Percentiles rank a stretch among this genome's conserved stretches.
phyloP scores from a whole-genome alignment of 2,888 invertebrate species.

The Sthenelais limicola region DNA sequence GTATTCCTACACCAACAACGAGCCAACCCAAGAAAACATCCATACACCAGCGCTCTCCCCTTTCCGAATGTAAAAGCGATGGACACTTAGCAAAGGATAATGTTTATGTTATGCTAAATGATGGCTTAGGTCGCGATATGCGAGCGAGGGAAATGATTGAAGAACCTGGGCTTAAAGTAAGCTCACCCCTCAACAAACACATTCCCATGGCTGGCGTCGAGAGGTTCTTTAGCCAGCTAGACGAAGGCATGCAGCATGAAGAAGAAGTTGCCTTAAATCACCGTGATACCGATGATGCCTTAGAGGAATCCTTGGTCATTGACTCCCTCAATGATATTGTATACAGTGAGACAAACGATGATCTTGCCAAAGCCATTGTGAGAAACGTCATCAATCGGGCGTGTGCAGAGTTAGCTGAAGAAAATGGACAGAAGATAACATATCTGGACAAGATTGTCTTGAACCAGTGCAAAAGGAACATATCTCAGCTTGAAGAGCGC shows the following conservation, averaged over 20 bases:
- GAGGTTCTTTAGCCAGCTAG: constrained; percentile 1
- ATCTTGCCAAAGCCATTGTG: neutral
- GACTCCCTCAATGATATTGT: constrained; percentile 3
- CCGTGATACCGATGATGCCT: no score
- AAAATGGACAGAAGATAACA: neutral
- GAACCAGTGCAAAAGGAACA: neutral
- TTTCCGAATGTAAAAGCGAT: no score
- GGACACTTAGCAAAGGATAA: no score
- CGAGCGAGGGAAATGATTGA: no score
- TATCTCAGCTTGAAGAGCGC: neutral
- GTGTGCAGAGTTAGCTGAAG: neutral
- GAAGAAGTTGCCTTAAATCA: neutral
- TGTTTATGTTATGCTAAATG: no score
- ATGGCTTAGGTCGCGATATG: no score
- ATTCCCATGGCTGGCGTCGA: neutral
- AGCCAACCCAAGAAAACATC: no score
- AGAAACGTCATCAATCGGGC: neutral
- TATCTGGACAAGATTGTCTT: neutral
- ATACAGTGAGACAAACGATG: neutral
- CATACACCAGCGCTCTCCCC: no score
- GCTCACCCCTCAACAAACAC: no score
- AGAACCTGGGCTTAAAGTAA: no score
- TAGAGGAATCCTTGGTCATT: constrained; percentile 5
- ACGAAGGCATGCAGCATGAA: constrained; percentile 3
- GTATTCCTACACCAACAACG: no score